phyloP scores from a whole-genome alignment of 1,140 invertebrate species.

The Ephestia elutella region DNA sequence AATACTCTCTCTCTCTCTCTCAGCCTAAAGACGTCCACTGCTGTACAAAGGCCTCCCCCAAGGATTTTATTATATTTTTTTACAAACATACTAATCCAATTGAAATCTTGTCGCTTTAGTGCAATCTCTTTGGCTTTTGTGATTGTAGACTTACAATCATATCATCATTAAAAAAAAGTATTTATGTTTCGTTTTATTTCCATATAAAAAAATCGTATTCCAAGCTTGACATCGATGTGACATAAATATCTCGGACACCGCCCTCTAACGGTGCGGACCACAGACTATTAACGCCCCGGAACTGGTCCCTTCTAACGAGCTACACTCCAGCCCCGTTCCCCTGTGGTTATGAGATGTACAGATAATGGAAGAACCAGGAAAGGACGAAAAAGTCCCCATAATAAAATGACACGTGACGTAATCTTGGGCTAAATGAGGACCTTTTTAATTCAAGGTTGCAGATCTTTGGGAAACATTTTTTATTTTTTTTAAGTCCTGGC shows the following conservation, averaged over 20 bases:
- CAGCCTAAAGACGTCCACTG: too few relatives aligned
- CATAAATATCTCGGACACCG: background rate
- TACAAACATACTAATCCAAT: too few relatives aligned
- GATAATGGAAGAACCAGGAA: conserved; percentile 2
- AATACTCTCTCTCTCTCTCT: too few relatives aligned
- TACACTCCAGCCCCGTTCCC: background rate
- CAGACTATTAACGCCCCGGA: conserved; percentile 8
- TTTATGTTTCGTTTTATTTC: too few relatives aligned
- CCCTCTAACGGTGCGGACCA: background rate
- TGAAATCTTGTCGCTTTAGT: too few relatives aligned
- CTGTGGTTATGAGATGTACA: conserved; percentile 6
- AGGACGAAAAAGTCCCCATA: background rate
- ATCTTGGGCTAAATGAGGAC: background rate
- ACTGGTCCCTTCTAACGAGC: conserved; percentile 8
- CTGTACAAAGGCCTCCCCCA: too few relatives aligned
- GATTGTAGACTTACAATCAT: too few relatives aligned
- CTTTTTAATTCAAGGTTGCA: background rate
- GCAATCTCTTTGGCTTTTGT: too few relatives aligned
- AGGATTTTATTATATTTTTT: too few relatives aligned
- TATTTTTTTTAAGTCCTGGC: background rate
- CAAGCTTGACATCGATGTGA: background rate
- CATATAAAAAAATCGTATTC: background rate
- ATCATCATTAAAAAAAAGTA: too few relatives aligned
- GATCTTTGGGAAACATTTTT: background rate
- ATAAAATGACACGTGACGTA: conserved; percentile 1